Evolutionary conservation across 2,113 vertebrate species (phyloP), one percentile per base, ranked within the genome.

Genomic region (Gopherus evgoodei): DNA sequence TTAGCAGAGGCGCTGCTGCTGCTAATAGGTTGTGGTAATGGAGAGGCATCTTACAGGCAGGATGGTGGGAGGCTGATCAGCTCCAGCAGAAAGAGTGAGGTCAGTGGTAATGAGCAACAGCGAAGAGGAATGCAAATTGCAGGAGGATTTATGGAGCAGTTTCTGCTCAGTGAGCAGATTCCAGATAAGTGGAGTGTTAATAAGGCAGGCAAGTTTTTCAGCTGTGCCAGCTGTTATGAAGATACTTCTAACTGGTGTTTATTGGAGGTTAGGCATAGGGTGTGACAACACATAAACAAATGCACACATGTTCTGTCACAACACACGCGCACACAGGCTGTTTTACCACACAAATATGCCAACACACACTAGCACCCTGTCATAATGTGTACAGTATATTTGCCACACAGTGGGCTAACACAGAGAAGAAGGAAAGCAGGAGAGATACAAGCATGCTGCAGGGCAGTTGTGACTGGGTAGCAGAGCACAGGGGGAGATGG

Each of bases 81-180:
- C 95, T 94, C 62, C 35, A 62, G 94, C 88, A 92, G 91, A 96
- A 95, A 89, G 94, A 96, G 95, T 92, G 93, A 98, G 98, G 98
- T 98, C 98, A 98, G 47, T 21, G 56, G 80, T 98, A 97, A 98
- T 89, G 97, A 98, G 97, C 85, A 65, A 95, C 78, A 42, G 96
- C 3, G 1, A 96, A 94, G 94, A 92, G 75, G 97, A 98, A 98
- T 98, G 98, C 97, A 98, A 98, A 98, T 97, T 98, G 96, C 65
- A 5, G 84, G 88, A 97, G 97, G 97, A 98, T 98, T 98, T 98
- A 98, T 98, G 94, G 95, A 98, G 96, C 91, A 57, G 96, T 97
- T 98, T 98, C 97, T 98, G 98, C 98, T 97, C 98, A 72, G 93
- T 93, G 98, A 98, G 97, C 98, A 98, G 95, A 98, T 98, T 98